Evolutionary conservation across 2,113 vertebrate genomes (phyloP).

Genomic region (Vulpes vulpes): DNA sequence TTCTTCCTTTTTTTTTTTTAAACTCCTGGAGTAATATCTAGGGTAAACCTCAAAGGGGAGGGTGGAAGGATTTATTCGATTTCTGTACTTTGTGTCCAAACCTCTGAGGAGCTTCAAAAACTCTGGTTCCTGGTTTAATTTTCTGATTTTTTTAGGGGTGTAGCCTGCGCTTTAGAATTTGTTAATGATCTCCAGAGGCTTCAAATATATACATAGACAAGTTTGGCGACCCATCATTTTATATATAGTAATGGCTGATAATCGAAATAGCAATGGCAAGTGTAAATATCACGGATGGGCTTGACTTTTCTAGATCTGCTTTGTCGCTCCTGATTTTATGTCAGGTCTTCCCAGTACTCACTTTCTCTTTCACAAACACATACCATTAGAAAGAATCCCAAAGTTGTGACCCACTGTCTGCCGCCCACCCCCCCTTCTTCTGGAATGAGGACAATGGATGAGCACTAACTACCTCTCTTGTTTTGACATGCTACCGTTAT

Average conservation of each 20-base stretch:
- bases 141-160: not conserved
- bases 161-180: not conserved
- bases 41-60: not conserved
- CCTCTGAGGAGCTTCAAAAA: not conserved
- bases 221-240: not conserved
- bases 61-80: not conserved
- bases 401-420: not conserved
- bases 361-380: not conserved
- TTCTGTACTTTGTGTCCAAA: not conserved
- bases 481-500: not conserved
- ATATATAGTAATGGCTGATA: not conserved
- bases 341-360: not conserved
- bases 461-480: constrained; percentile 3
- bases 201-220: not conserved
- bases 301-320: constrained; percentile 10
- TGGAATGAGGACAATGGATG: not conserved
- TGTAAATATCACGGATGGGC: not conserved
- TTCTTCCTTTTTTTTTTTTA: not conserved
- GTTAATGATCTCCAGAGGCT: not conserved
- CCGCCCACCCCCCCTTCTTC: not conserved
- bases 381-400: not conserved
- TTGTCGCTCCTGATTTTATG: not conserved
- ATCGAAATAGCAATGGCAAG: not conserved
- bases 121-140: not conserved
- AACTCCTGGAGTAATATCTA: not conserved